Base-by-base conservation (phyloP, 2,113 vertebrate genomes). In the Centropristis striata region DNA sequence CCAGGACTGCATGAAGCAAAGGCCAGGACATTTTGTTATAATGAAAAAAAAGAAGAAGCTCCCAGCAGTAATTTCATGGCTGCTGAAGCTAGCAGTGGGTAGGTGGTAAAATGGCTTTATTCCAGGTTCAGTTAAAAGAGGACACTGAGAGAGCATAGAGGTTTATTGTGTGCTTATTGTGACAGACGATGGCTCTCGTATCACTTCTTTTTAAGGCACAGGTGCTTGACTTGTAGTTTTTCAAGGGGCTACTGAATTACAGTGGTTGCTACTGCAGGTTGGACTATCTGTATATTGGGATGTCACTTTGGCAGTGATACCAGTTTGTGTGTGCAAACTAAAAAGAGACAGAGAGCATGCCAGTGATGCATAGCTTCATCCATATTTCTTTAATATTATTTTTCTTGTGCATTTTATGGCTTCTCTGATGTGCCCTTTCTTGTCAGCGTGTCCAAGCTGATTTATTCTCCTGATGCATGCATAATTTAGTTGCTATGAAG, bases 41-140 rank as follows among this genome's bases (percentile, higher is more conserved):
- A 90, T 87, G 83, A 88, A 89, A 87, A 88, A 78, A 81, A 54
- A 39, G 20, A 78, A 64, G 85, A 79, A 71, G 85, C 91, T 93
- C 76, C 78, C 77, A 91, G 93, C 91, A 86, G 92, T 92, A 94
- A 94, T 95, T 93, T 94, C 92, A 94, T 92, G 93, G 90, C 86
- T 85, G 90, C 89, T 92, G 83, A 88, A 90, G 85, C 90, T 85
- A 74, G 73, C 67, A 71, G 78, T 76, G 82, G 71, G 86, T 85
- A 86, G 90, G 88, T 93, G 89, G 90, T 88, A 55, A 88, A 92
- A 90, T 88, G 87, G 87, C 89, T 92, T 92, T 90, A 91, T 92
- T 93, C 93, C 91, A 88, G 90, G 83, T 92, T 93, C 85, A 88
- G 79, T 92, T 91, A 92, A 86, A 85, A 90, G 75, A 88, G 71